phyloP scores from a whole-genome alignment of 1,140 invertebrate species.

The Copidosoma floridanum region DNA sequence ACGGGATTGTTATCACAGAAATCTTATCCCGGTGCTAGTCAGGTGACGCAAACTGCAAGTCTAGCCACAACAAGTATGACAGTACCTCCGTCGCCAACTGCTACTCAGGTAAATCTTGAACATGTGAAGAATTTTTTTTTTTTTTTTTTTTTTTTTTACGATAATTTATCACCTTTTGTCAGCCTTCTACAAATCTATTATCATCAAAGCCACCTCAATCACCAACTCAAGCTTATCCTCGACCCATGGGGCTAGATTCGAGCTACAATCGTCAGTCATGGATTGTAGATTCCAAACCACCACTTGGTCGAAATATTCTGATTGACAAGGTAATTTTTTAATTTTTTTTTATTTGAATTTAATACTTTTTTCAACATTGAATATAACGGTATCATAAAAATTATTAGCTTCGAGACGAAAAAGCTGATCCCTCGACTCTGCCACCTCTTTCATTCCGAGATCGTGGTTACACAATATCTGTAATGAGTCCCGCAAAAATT shows the following conservation, averaged over 20 bases:
- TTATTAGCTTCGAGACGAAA: conserved; percentile 44
- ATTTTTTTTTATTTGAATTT: too few species aligned
- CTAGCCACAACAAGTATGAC: conserved; percentile 38
- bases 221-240: conserved; percentile 54
- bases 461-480: conserved; percentile 81
- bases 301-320: conserved; percentile 48
- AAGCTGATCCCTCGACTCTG: conserved; percentile 49
- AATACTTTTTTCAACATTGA: too few species aligned
- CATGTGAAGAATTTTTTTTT: conserved; percentile 4
- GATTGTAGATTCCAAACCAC: conserved; percentile 49
- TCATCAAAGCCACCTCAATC: conserved; percentile 56
- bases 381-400: too few species aligned
- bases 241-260: conserved; percentile 45
- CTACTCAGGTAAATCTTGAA: conserved; percentile 37
- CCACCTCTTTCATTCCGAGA: conserved; percentile 66
- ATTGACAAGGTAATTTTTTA: conserved; percentile 44
- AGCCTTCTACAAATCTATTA: conserved; percentile 46
- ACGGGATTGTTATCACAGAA: conserved; percentile 44
- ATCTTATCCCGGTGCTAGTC: conserved; percentile 46
- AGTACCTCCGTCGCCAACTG: conserved; percentile 50
- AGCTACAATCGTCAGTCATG: conserved; percentile 40
- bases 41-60: conserved; percentile 36
- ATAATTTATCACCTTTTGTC: conserved; percentile 13
- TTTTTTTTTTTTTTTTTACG: neutral
- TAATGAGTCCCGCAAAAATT: conserved; percentile 71